Evolutionary conservation across 1,140 invertebrate genomes (phyloP).

Genomic region (Papilio machaon): DNA sequence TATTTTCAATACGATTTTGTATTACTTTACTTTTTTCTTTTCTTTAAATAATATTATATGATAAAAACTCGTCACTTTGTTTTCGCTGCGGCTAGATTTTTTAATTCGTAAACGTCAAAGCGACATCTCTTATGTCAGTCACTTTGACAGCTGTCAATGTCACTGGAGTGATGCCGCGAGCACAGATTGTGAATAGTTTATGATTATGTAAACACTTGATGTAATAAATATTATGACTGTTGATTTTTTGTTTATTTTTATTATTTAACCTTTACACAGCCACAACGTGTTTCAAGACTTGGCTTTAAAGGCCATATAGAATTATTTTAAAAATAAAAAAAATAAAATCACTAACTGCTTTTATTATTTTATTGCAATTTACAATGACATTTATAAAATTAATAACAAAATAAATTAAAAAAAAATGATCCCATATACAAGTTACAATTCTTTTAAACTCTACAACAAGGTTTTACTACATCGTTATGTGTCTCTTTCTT

Average conservation of each 20-base stretch:
- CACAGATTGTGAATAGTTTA: slow-evolving; percentile 29
- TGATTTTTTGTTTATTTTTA: slow-evolving; percentile 7
- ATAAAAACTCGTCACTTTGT: slow-evolving; percentile 12
- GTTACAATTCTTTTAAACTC: slow-evolving; percentile 45
- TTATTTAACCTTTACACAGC: neutral
- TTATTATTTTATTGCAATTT: no score
- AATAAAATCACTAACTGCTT: no score
- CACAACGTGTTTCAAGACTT: neutral
- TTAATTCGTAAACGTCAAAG: neutral
- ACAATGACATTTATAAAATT: neutral
- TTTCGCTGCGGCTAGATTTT: neutral
- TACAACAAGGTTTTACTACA: slow-evolving; percentile 54
- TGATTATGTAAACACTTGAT: neutral
- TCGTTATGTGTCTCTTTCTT: slow-evolving; percentile 39
- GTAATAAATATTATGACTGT: slow-evolving; percentile 33
- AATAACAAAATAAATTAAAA: neutral
- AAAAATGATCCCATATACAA: neutral
- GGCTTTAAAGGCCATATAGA: neutral
- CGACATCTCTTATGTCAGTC: neutral
- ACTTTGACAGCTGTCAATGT: slow-evolving; percentile 31
- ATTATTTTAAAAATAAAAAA: no score
- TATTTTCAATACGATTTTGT: no score
- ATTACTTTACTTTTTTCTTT: no score
- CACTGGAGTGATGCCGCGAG: neutral
- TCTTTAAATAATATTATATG: no score